Percentiles rank a stretch among this genome's conserved stretches.
phyloP scores from a whole-genome alignment of 2,113 vertebrate species.

The Pandion haliaetus region DNA sequence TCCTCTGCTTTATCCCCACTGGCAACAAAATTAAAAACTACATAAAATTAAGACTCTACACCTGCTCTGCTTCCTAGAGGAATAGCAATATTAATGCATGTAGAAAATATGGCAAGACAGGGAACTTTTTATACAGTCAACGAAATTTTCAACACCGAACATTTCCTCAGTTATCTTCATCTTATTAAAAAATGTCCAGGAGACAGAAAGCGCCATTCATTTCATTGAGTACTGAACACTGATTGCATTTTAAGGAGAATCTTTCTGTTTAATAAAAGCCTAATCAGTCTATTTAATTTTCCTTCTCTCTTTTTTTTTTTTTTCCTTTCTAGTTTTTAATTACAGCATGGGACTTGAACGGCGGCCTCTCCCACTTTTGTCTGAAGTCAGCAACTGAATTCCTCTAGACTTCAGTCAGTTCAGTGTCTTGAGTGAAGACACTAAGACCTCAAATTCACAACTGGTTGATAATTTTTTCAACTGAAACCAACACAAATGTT shows the following conservation, averaged over 20 bases:
- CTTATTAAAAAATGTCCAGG: constrained; percentile 3
- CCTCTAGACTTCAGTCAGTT: background rate
- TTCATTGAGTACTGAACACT: background rate
- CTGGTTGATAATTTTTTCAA: background rate
- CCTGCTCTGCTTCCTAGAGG: constrained; percentile 40
- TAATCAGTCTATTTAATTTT: background rate
- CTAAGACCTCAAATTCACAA: background rate
- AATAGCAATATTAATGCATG: background rate
- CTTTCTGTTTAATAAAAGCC: constrained; percentile 26
- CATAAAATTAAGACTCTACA: constrained; percentile 41
- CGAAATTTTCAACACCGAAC: constrained; percentile 15
- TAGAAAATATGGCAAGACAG: constrained; percentile 12
- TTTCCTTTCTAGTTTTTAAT: background rate
- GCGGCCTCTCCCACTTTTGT: background rate
- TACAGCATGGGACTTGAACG: background rate
- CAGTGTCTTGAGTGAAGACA: background rate
- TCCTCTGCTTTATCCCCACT: background rate
- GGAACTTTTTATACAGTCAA: background rate
- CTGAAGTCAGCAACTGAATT: background rate
- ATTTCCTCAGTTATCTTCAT: constrained; percentile 23
- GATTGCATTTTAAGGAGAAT: constrained; percentile 5
- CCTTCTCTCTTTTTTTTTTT: background rate
- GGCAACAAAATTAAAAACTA: constrained; percentile 33
- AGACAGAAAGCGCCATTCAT: constrained; percentile 38
- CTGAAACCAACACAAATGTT: background rate